Evolutionary conservation across 1,140 invertebrate genomes (phyloP).

Genomic region (Drosophila simulans): DNA sequence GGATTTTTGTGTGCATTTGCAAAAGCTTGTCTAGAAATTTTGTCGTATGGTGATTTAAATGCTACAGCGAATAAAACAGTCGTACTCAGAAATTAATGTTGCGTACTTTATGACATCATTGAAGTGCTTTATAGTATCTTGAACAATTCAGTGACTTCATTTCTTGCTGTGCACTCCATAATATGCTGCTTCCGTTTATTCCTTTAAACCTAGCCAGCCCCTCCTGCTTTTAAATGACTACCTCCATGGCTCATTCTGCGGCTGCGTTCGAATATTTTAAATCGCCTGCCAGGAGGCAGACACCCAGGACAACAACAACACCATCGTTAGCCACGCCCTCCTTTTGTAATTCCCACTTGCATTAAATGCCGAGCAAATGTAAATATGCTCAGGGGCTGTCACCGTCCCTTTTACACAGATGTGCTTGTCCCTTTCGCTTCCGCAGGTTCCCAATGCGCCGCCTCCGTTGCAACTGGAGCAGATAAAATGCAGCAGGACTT

Average conservation of each 20-base stretch:
- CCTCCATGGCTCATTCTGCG: neutral
- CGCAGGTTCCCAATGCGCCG: constrained; percentile 1
- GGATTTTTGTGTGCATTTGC: no score
- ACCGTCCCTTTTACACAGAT: constrained; percentile 3
- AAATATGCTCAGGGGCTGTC: constrained; percentile 61
- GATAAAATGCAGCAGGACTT: constrained; percentile 73
- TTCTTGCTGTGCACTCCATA: constrained; percentile 18
- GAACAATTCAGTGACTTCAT: neutral
- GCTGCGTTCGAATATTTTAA: constrained; percentile 67
- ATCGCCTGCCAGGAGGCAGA: constrained; percentile 29
- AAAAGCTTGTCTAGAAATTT: no score
- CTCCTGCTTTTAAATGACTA: constrained; percentile 33
- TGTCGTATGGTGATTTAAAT: no score
- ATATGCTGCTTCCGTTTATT: constrained; percentile 33
- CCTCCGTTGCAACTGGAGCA: constrained; percentile 69
- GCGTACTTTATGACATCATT: no score
- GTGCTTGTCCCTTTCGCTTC: constrained; percentile 3
- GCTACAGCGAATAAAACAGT: neutral
- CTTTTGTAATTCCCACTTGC: constrained; percentile 77
- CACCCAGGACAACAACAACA: constrained; percentile 5
- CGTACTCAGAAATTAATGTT: neutral
- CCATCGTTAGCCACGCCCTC: constrained; percentile 27
- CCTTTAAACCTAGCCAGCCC: constrained; percentile 6
- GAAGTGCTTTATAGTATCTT: no score
- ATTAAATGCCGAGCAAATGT: constrained; percentile 79